A percentile compares a stretch with the other conserved stretches of the same genome.
phyloP scores from a whole-genome alignment of 2,113 vertebrate genomes.

The Aramus guarauna region DNA sequence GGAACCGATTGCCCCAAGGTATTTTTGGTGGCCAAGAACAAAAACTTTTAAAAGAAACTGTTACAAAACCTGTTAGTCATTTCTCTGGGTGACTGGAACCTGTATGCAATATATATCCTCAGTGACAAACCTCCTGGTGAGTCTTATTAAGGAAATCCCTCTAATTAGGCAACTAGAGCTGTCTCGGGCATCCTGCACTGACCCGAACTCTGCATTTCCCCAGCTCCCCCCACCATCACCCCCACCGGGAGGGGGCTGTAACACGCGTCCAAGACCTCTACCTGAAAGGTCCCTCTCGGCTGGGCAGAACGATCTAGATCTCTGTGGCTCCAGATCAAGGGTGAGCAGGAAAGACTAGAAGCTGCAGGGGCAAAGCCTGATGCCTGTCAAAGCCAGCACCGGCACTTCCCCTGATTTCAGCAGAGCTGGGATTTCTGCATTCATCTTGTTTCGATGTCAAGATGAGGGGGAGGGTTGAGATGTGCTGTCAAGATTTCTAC shows the following conservation, averaged over 20 bases:
- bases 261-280: accelerated
- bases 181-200: background rate
- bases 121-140: background rate
- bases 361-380: background rate
- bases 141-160: background rate
- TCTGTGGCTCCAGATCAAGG: background rate
- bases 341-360: background rate
- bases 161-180: background rate
- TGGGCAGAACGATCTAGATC: background rate
- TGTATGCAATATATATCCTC: background rate
- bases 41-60: background rate
- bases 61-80: background rate
- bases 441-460: background rate
- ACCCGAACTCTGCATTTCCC: background rate
- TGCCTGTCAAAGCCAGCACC: background rate
- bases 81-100: background rate
- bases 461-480: background rate
- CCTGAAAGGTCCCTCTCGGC: background rate
- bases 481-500: background rate
- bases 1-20: background rate
- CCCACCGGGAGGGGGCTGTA: background rate
- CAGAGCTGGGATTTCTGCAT: background rate
- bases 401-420: background rate
- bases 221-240: too few species aligned
- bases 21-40: background rate